These are phyloP conservation scores for Babylonia areolata DNA, from an alignment of 1,140 invertebrate genomes.

Conservation along the genomic window DNA sequence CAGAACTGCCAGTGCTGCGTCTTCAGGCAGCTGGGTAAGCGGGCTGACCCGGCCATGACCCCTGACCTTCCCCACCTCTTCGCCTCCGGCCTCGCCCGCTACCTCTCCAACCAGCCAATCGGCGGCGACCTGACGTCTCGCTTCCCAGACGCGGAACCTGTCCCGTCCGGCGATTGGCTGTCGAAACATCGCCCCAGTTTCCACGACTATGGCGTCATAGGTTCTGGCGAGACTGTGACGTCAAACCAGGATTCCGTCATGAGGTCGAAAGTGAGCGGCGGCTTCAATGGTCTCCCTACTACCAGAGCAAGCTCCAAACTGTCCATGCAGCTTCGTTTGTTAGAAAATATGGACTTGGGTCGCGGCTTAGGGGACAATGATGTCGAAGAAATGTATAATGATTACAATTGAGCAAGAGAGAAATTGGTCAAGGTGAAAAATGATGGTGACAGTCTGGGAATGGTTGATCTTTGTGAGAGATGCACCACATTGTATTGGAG, in stretches of 20 bases:
- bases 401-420: too few species aligned
- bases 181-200: background rate
- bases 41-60: background rate
- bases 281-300: background rate
- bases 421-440: too few species aligned
- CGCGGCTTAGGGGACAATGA: background rate
- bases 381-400: background rate
- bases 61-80: background rate
- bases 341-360: background rate
- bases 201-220: background rate
- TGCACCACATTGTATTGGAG: too few species aligned
- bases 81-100: background rate
- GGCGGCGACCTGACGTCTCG: background rate
- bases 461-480: too few species aligned
- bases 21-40: conserved; percentile 33
- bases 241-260: background rate
- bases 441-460: too few species aligned
- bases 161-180: background rate
- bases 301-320: too few species aligned
- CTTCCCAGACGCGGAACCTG: background rate
- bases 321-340: background rate
- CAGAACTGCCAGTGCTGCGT: conserved; percentile 37
- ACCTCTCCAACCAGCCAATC: background rate
- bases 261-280: background rate
- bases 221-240: background rate